Percentiles rank a stretch among this genome's conserved stretches.
Evolutionary conservation across 2,113 vertebrate species (phyloP).

Genomic region (Leptodactylus fuscus): DNA sequence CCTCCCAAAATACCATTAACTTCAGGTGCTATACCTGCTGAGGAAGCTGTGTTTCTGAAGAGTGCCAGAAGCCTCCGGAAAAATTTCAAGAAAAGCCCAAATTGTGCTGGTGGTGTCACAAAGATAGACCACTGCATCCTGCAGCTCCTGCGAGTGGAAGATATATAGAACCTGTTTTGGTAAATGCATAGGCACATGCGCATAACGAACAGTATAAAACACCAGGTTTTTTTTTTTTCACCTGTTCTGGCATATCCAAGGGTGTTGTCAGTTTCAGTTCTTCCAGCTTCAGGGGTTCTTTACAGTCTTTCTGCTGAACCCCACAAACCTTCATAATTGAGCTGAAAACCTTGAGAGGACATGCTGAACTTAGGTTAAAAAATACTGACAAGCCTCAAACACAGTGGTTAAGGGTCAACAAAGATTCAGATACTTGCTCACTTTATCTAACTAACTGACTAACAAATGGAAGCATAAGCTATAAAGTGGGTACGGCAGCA

Average conservation of each 20-base stretch:
- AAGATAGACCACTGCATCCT: conserved; percentile 87
- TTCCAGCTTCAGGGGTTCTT: conserved; percentile 85
- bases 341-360: conserved; percentile 82
- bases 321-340: conserved; percentile 86
- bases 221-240: too few species aligned
- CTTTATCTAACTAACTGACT: background rate
- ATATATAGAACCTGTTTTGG: background rate
- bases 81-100: conserved; percentile 93
- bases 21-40: conserved; percentile 86
- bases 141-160: conserved; percentile 80
- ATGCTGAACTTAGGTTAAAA: background rate
- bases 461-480: background rate
- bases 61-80: conserved; percentile 84
- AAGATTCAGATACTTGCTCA: background rate
- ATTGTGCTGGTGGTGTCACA: conserved; percentile 92
- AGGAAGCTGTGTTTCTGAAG: conserved; percentile 90
- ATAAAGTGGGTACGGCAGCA: too few species aligned
- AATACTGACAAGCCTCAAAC: background rate
- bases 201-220: too few species aligned
- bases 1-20: too few species aligned
- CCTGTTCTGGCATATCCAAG: conserved; percentile 86
- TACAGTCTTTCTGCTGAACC: conserved; percentile 77
- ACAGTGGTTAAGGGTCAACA: background rate
- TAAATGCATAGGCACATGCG: too few species aligned
- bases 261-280: conserved; percentile 74